phyloP scores from a whole-genome alignment of 2,888 invertebrate species.

The Mythimna loreyi region DNA sequence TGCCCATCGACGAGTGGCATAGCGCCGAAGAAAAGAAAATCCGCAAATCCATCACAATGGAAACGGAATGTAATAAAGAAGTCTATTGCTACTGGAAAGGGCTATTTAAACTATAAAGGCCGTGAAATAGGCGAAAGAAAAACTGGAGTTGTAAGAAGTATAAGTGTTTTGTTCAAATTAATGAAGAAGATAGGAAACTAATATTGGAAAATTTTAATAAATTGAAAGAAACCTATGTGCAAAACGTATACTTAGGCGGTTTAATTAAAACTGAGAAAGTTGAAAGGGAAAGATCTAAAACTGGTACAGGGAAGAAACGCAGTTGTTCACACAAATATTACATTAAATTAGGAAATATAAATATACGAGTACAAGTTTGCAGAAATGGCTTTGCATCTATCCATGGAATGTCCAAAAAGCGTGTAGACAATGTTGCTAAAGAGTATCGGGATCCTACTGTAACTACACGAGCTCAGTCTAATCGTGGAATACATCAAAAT shows the following conservation, averaged over 20 bases:
- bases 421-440: constrained; percentile 34
- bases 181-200: constrained; percentile 1
- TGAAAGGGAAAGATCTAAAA: constrained; percentile 2
- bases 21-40: constrained; percentile 2
- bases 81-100: constrained; percentile 29
- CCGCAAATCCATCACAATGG: constrained; percentile 7
- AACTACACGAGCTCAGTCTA: constrained; percentile 7
- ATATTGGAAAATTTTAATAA: constrained; percentile 13
- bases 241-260: constrained; percentile 5
- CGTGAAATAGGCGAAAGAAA: constrained; percentile 34
- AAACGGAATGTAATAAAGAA: constrained; percentile 15
- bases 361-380: constrained; percentile 42
- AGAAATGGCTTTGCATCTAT: constrained; percentile 42
- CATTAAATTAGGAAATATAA: constrained; percentile 31
- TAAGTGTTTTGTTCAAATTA: constrained; percentile 33
- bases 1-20: constrained; percentile 14
- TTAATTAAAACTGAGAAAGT: neutral
- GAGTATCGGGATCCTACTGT: constrained; percentile 14
- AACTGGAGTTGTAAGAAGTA: constrained; percentile 32
- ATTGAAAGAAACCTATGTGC: constrained; percentile 13
- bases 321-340: constrained; percentile 27
- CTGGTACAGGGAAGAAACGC: constrained; percentile 11
- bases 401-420: constrained; percentile 40
- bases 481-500: constrained; percentile 25
- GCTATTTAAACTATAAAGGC: constrained; percentile 32